phyloP scores from a whole-genome alignment of 2,888 invertebrate species.

The Nomada hirtipes region DNA sequence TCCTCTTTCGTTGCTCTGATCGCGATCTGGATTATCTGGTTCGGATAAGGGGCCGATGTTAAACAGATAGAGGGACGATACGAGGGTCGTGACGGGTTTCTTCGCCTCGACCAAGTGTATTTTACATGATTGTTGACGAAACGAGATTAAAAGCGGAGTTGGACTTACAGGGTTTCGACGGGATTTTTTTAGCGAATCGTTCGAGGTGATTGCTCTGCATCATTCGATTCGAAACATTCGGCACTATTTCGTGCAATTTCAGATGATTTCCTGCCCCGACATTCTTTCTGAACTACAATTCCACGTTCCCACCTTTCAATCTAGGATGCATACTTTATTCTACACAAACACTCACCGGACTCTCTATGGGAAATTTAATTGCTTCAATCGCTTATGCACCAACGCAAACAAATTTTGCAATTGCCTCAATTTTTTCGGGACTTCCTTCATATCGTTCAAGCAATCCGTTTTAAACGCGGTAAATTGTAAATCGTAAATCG shows the following conservation, averaged over 20 bases:
- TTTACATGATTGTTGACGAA: slow-evolving; percentile 13
- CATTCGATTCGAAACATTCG: background rate
- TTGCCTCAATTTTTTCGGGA: no score
- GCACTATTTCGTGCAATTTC: background rate
- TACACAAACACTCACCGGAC: no score
- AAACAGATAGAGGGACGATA: slow-evolving; percentile 12
- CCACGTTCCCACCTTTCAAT: no score
- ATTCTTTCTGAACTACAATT: no score
- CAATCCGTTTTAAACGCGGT: no score
- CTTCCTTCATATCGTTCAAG: no score
- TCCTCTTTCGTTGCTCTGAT: slow-evolving; percentile 15
- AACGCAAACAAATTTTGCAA: no score
- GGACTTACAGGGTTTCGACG: background rate
- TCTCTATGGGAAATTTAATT: no score
- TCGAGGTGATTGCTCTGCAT: background rate
- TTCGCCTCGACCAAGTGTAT: background rate
- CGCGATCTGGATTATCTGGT: slow-evolving; percentile 23
- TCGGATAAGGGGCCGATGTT: slow-evolving; percentile 29
- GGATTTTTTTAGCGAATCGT: background rate
- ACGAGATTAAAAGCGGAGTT: slow-evolving; percentile 4
- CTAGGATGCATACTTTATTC: no score
- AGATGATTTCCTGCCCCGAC: no score
- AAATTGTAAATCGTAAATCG: no score
- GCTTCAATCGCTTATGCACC: no score
- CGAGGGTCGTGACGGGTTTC: slow-evolving; percentile 9